These are phyloP conservation scores for Agriopis marginaria DNA, from an alignment of 2,888 invertebrate species.

Conservation along the genomic window DNA sequence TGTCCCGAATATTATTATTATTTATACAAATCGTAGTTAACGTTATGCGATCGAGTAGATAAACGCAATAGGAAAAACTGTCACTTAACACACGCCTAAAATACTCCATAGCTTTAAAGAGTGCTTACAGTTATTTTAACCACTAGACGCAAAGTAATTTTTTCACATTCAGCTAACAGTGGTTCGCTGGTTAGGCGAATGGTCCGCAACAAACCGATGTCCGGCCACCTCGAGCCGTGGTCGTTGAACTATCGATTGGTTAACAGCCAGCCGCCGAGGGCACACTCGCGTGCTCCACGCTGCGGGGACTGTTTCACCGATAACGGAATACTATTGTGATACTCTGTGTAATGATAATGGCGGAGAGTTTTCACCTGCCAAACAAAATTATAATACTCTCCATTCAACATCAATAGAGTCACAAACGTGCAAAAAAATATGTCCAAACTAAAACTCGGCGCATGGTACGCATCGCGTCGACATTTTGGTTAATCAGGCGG, in stretches of 20 bases:
- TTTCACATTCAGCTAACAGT: slow-evolving; percentile 1
- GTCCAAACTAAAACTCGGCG: too few relatives aligned
- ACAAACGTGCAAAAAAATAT: too few relatives aligned
- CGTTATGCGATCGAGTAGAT: too few relatives aligned
- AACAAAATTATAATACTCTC: too few relatives aligned
- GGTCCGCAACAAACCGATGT: slow-evolving; percentile 21
- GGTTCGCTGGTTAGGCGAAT: slow-evolving; percentile 3
- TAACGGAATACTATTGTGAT: slow-evolving; percentile 2
- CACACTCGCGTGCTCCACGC: slow-evolving; percentile 5
- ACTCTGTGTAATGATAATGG: neutral
- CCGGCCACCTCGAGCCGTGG: slow-evolving; percentile 15
- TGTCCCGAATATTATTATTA: too few relatives aligned
- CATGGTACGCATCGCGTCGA: too few relatives aligned
- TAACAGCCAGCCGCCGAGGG: slow-evolving; percentile 21
- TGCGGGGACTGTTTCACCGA: slow-evolving; percentile 8
- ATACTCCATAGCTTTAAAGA: neutral
- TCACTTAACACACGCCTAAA: neutral
- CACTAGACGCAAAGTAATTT: neutral
- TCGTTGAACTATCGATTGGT: slow-evolving; percentile 40
- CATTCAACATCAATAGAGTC: too few relatives aligned
- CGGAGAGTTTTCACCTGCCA: neutral
- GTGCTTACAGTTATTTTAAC: neutral
- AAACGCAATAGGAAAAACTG: too few relatives aligned
- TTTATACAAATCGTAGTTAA: too few relatives aligned
- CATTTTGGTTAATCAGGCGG: too few relatives aligned